Base-by-base conservation (phyloP, 1,140 invertebrate species). In the Drosophila pachea region DNA sequence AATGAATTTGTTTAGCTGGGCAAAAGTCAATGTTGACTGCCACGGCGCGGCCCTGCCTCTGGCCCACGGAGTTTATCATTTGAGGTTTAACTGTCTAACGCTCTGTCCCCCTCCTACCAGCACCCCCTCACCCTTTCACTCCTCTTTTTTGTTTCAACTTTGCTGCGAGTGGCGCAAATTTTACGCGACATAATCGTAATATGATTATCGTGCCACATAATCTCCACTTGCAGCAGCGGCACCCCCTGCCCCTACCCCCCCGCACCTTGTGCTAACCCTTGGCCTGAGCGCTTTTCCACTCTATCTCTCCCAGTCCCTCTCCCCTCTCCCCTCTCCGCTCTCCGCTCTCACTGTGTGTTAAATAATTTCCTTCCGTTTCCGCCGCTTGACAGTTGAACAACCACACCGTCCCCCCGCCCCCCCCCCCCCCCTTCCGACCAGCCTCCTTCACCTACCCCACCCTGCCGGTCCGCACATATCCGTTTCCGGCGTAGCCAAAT, bases 171-270 rank as follows among this genome's bases (percentile, higher is more conserved):
- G 72, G 71, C 65, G 67, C 56, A 84, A 84, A 84, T 78, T 78
- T 83, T 83, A 83, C 78, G 78, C 78, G 79, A 83, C 79, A 83
- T 83, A 83, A 83, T 83, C 79, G 79, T 83, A 83, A 86, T 83
- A 86, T 83, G 79, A 83, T 83, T 86, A 83, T 83, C 79, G 58
- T 86, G 69, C 68, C 60, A 83, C 73, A 83, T 79, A 86, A 79
- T 75, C 79, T 74, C 52, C 52, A 69, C 67, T 69, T 36, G 52
- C 36, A 8, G 36, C 22, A 29, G 11, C 11, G n/a, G 4, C n/a
- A 42, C 5, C n/a, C 38, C 53, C n/a, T 43, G 11, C 36, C 38
- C 22, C 36, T 11, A 4, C 7, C n/a, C 14, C 38, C 22, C 36
- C 6, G 7, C 7, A 5, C 14, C 22, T 22, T 3, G 22, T 22